These are phyloP conservation scores for Andrena marginata DNA, from an alignment of 2,888 invertebrate species.

Conservation along the genomic window DNA sequence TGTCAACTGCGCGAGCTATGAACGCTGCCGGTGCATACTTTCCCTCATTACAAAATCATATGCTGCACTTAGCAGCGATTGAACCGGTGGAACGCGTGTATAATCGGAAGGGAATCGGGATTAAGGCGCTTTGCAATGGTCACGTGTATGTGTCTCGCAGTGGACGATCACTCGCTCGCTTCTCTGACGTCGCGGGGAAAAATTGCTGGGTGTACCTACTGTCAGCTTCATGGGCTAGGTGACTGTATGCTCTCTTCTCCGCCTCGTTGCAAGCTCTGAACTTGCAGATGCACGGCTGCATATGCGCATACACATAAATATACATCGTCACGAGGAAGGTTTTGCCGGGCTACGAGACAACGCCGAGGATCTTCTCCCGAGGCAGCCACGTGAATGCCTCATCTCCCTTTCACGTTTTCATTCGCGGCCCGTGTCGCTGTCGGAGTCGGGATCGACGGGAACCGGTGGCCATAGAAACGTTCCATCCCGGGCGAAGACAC, in stretches of 20 bases:
- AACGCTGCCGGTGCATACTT: slow-evolving; percentile 30
- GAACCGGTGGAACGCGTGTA: slow-evolving; percentile 38
- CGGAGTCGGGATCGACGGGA: slow-evolving; percentile 7
- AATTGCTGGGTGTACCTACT: not conserved
- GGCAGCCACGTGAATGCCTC: slow-evolving; percentile 2
- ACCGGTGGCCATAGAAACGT: slow-evolving; percentile 33
- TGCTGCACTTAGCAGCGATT: slow-evolving; percentile 46
- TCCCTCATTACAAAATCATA: slow-evolving; percentile 63
- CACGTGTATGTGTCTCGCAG: not conserved
- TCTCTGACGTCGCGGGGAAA: not conserved
- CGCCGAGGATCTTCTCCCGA: not conserved
- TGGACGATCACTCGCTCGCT: not conserved
- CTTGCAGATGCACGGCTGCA: slow-evolving; percentile 26
- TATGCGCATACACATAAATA: slow-evolving; percentile 44
- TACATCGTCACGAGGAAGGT: slow-evolving; percentile 26
- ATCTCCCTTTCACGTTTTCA: slow-evolving; percentile 5
- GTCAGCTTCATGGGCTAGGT: not conserved
- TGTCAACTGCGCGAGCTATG: slow-evolving; percentile 7
- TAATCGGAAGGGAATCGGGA: not conserved
- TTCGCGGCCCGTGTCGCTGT: slow-evolving; percentile 3
- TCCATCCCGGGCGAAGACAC: not conserved
- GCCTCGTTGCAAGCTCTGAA: not conserved
- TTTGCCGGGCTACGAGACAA: not conserved
- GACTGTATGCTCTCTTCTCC: not conserved
- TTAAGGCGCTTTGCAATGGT: not conserved